Conservation (phyloP, 2,113 vertebrate species). For the Embiotoca jacksoni region DNA sequence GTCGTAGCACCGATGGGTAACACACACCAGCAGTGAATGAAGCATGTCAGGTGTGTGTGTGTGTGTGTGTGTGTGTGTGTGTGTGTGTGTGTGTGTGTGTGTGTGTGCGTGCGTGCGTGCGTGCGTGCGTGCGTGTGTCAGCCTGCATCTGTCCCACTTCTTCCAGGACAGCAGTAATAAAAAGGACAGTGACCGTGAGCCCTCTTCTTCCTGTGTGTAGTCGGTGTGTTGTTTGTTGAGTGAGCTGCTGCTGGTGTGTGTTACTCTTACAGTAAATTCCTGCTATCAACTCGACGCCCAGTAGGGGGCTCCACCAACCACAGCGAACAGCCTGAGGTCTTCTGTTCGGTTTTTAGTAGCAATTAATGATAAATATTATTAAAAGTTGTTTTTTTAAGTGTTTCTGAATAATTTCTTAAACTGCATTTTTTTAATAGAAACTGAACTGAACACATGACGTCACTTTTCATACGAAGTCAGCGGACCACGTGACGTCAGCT, state of each 20-base stretch:
- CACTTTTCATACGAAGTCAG: neutral
- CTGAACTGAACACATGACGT: neutral
- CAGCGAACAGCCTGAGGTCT: neutral
- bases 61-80: neutral
- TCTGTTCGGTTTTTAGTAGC: neutral
- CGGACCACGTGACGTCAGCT: no score
- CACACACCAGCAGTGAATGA: slow-evolving; percentile 8
- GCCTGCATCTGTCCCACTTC: slow-evolving; percentile 4
- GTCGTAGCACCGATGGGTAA: neutral
- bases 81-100: neutral
- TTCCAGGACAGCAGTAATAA: neutral
- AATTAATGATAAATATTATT: neutral
- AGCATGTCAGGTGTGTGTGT: neutral
- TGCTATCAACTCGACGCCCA: neutral
- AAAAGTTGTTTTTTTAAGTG: neutral
- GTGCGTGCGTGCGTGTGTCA: neutral
- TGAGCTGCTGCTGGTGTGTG: slow-evolving; percentile 13
- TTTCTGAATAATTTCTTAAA: slow-evolving; percentile 6
- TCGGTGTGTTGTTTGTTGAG: neutral
- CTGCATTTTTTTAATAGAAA: neutral
- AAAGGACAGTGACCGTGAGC: no score
- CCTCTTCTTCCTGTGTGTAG: no score
- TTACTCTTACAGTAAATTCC: neutral
- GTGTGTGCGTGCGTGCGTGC: neutral
- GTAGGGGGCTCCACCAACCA: neutral